Conservation (phyloP, 2,113 vertebrate species). For the Syngnathus typhle region DNA sequence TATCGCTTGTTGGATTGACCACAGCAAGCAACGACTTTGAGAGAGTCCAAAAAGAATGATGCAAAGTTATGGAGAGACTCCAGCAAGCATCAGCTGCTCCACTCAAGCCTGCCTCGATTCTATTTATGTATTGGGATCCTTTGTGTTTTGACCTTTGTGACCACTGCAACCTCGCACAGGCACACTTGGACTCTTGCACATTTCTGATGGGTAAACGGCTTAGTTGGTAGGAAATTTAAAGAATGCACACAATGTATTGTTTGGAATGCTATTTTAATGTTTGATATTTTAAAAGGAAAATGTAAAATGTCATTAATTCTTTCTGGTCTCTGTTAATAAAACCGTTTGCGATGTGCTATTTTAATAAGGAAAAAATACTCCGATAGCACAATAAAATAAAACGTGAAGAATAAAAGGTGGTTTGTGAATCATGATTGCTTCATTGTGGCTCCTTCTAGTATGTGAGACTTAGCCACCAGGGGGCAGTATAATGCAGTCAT, state of each 20-base stretch:
- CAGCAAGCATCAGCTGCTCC: constrained; percentile 47
- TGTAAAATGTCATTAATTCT: neutral
- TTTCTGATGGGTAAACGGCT: neutral
- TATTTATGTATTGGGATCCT: constrained; percentile 40
- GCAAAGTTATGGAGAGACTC: constrained; percentile 27
- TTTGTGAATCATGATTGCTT: neutral
- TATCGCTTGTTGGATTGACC: constrained; percentile 59
- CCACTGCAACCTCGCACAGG: neutral
- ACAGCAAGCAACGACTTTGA: constrained; percentile 28
- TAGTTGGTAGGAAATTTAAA: too few species aligned
- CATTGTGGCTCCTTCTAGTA: neutral
- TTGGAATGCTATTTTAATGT: too few species aligned
- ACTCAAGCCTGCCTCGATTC: constrained; percentile 19
- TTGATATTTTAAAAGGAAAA: too few species aligned
- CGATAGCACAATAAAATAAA: neutral
- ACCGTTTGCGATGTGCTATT: too few species aligned
- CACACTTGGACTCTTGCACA: neutral
- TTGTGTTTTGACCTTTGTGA: constrained; percentile 42
- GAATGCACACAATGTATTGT: too few species aligned
- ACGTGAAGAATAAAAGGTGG: neutral
- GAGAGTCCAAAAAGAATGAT: constrained; percentile 33
- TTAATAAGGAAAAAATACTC: neutral
- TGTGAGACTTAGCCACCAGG: neutral
- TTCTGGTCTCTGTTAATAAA: neutral
- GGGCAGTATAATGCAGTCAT: neutral